These are phyloP conservation scores for Ichneumoninae sp. DNA, from an alignment of 2,888 invertebrate species.

Conservation along the genomic window DNA sequence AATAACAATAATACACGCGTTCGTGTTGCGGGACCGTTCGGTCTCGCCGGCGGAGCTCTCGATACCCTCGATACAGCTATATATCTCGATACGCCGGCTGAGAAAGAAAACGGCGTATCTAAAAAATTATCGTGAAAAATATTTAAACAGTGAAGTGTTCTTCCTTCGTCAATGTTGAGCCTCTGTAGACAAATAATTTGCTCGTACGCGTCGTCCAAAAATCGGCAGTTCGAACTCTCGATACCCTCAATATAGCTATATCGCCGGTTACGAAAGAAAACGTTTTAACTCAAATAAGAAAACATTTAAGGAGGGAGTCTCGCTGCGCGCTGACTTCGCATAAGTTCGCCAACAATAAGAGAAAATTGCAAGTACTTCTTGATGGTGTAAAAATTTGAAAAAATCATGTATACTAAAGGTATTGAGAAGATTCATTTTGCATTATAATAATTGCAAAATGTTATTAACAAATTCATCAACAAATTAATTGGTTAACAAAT, in stretches of 20 bases:
- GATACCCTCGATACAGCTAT: slow-evolving; percentile 7
- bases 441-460: no score
- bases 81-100: no score
- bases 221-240: slow-evolving; percentile 13
- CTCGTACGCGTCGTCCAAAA: not conserved
- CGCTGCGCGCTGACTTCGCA: no score
- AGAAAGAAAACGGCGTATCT: not conserved
- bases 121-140: not conserved
- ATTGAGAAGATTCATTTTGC: no score
- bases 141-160: not conserved
- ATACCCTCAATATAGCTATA: not conserved
- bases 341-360: no score
- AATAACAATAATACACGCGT: slow-evolving; percentile 30
- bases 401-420: no score
- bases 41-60: slow-evolving; percentile 10
- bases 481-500: no score
- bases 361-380: no score
- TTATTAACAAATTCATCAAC: no score
- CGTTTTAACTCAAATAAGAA: not conserved
- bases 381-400: no score
- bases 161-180: no score
- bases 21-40: slow-evolving; percentile 26
- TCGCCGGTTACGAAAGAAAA: not conserved
- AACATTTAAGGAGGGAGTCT: not conserved
- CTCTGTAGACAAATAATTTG: no score